Base-by-base conservation (phyloP, 2,113 vertebrate species). In the Herpetotheres cachinnans region DNA sequence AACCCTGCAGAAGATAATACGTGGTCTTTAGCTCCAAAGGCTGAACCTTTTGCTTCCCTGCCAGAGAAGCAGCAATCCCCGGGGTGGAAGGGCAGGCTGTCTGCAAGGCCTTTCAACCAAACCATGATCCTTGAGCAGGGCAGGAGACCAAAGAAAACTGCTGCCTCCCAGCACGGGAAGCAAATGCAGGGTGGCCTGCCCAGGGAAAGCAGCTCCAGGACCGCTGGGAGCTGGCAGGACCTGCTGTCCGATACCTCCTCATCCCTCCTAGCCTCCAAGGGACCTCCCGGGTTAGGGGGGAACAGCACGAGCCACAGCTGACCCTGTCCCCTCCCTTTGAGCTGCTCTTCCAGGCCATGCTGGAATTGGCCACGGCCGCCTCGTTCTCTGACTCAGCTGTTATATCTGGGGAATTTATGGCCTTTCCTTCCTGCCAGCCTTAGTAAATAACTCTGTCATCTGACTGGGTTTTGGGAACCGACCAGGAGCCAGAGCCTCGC, bases 361-460 rank as follows among this genome's bases (percentile, higher is more conserved):
- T 95, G 88, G 67, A 93, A 42, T 40, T 86, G 92, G 87, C 90
- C 0, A 1, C 3, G 2, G 44, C 59, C 7, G 36, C 82, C 61
- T 88, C 8, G 0, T 54, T 90, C 93, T 94, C 90, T 97, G 95
- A 93, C 91, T 96, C 96, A 95, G 95, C 69, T 6, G 0, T 94
- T 94, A 36, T 89, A 97, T 91, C 89, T 95, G 82, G 95, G 93
- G 96, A 95, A 95, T 97, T 97, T 93, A 80, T 87, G 91, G 94
- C 93, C 96, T 96, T 96, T 96, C 94, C 93, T 95, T 97, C 95
- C 96, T 97, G 95, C 93, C 96, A 97, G 74, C 81, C 42, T 73
- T 17, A 65, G 91, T 91, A 96, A 95, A 95, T 96, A 88, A 91
- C 87, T n/a, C 87, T 58, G 79, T 90, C 87, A 79, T 82, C 94